Base-by-base conservation (phyloP, 2,113 vertebrate genomes). In the Tauraco erythrolophus region DNA sequence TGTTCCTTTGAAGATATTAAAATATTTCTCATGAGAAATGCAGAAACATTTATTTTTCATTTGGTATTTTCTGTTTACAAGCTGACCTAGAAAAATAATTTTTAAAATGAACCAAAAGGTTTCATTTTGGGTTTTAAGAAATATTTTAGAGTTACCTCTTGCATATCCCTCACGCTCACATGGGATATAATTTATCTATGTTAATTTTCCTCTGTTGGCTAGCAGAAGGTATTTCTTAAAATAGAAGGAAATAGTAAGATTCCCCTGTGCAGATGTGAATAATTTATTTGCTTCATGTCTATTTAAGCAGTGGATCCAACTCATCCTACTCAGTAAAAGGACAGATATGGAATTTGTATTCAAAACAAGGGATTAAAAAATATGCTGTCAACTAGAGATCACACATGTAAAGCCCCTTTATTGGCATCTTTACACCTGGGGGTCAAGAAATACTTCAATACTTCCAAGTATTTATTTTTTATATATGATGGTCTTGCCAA, bases 41-140 rank as follows among this genome's bases (percentile, higher is more conserved):
- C 46, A 95, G 64, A 84, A 92, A 45, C 2, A 74, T 46, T 78
- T 74, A 91, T 74, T 62, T 70, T 81, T 66, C 6, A 62, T 62
- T 80, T 61, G 7, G 6, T 41, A 45, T 83, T 94, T 96, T 79
- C 70, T 91, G 58, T 86, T 93, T 89, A 89, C 41, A 91, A 51
- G 51, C 18, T 94, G 95, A 96, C 86, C 94, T 91, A 92, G 31
- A 80, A 83, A 90, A 91, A 71, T 25, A 65, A 54, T 57, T 77
- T 19, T 1, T 25, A 58, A 43, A 80, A 43, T 28, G 2, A 77
- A 69, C 8, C 3, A 48, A 70, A 89, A 74, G 0, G 0, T 56
- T 90, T 86, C 4, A 16, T 76, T 96, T 60, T 10, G 45, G 3
- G 6, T 56, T 94, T 94, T 84, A 80, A 80, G 37, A 50, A 86